Conservation (phyloP, 2,888 invertebrate species). For the Dryomyza anilis region DNA sequence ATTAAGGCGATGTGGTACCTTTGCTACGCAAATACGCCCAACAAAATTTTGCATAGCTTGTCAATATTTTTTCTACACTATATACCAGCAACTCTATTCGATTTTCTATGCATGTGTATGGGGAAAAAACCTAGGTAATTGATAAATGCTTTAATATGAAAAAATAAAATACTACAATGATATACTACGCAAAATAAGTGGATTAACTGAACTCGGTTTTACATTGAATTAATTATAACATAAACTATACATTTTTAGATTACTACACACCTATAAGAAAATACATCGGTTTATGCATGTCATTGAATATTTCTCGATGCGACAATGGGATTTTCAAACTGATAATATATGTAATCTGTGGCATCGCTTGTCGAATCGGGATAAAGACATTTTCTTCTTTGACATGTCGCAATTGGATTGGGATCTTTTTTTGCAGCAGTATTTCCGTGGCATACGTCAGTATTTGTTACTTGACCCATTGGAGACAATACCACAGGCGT, state of each 20-base stretch:
- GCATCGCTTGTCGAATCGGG: slow-evolving; percentile 65
- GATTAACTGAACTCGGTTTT: too few species aligned
- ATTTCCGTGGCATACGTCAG: slow-evolving; percentile 73
- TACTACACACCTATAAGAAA: slow-evolving; percentile 75
- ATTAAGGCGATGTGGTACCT: slow-evolving; percentile 73
- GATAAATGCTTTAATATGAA: background rate
- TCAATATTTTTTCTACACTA: slow-evolving; percentile 70
- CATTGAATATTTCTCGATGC: slow-evolving; percentile 78
- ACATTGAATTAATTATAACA: too few species aligned
- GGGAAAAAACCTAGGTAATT: slow-evolving; percentile 69
- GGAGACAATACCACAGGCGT: slow-evolving; percentile 73
- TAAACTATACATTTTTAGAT: slow-evolving; percentile 63
- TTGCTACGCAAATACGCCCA: slow-evolving; percentile 66
- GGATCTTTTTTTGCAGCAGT: slow-evolving; percentile 71
- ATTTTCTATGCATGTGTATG: slow-evolving; percentile 63
- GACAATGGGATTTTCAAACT: slow-evolving; percentile 76
- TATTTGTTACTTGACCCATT: slow-evolving; percentile 82
- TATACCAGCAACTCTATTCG: slow-evolving; percentile 70
- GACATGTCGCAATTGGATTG: slow-evolving; percentile 75
- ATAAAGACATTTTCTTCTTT: slow-evolving; percentile 72
- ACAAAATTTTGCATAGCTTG: slow-evolving; percentile 64
- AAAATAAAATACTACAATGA: too few species aligned
- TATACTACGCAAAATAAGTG: background rate
- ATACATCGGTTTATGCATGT: slow-evolving; percentile 76
- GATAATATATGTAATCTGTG: slow-evolving; percentile 68